Evolutionary conservation across 35 echinoderm and acorn worm species (phyloP), one percentile per base, ranked within the genome.

Genomic region (Chiridota heheva): DNA sequence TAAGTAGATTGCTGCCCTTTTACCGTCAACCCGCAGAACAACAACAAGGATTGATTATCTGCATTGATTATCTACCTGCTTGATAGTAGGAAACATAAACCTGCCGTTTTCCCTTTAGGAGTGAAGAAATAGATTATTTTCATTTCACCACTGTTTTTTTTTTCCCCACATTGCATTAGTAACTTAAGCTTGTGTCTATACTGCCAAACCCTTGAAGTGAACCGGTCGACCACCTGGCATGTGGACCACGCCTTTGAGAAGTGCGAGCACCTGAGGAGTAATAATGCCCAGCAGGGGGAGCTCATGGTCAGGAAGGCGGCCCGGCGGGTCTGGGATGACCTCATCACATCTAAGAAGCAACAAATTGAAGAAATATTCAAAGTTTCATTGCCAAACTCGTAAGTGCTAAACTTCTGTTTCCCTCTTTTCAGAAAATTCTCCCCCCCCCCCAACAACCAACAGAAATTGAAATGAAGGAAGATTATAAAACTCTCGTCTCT

Each of bases 281-380:
- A 38, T 1, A 68, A 76, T 6, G 75, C 68, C 20, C 89, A 84
- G 25, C 72, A 98, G 41, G 95, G 95, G 15, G 85, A 88, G 40
- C 37, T 92, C 36, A 76, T 98, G 81, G 95, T 98, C 13, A 79
- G 85, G 17, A 98, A 91, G 30, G 95, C 95, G 20, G 89, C 89
- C 0, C 83, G 89, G 12, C 46, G 95, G 42, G 95, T 98, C 15
- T 98, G 95, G 95, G 85, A 88, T 61, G 89, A 88, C 56, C 84
- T 98, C 18, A 88, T 98, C 7, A 42, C 81, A 0, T 73, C 64
- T 56, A 98, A 92, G 66, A 98, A 98, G 82, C 76, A 87, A 16
- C 89, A 91, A 36, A 88, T 92, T 81, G 95, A 98, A 64, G 95
- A 98, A 29, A 91, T 98, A 26, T 98, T 98, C 75, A 97, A 97